Percentiles rank a stretch among this genome's conserved stretches.
phyloP scores from a whole-genome alignment of 1,140 invertebrate genomes.

The Metopolophium dirhodum region DNA sequence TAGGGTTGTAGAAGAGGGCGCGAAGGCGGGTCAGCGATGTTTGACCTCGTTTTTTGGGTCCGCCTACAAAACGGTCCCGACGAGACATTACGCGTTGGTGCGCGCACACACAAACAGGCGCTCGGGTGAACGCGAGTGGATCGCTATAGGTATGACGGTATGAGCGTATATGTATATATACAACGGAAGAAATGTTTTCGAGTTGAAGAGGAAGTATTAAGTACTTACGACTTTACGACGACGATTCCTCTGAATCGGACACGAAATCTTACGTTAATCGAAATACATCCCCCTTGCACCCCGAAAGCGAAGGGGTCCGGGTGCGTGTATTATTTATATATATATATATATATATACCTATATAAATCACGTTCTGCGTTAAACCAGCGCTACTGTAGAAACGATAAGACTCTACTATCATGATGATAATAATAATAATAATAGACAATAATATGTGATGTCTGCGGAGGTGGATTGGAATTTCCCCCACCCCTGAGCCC shows the following conservation, averaged over 20 bases:
- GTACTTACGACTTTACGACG: neutral
- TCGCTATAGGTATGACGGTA: neutral
- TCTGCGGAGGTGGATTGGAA: neutral
- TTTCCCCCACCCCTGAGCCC: neutral
- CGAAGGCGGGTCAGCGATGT: constrained; percentile 29
- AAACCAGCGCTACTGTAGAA: neutral
- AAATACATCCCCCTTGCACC: neutral
- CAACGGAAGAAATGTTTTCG: neutral
- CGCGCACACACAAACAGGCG: neutral
- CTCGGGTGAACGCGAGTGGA: neutral
- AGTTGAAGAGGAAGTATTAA: neutral
- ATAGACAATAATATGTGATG: neutral
- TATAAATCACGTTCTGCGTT: neutral
- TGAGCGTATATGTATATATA: neutral
- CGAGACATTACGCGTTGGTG: neutral
- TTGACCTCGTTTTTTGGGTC: constrained; percentile 36
- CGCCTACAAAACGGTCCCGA: constrained; percentile 37
- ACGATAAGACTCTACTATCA: neutral
- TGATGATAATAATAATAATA: neutral
- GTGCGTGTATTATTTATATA: neutral
- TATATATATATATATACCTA: neutral
- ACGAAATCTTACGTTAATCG: constrained; percentile 4
- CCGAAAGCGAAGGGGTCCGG: neutral
- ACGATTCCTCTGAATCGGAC: neutral
- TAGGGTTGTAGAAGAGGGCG: neutral